Evolutionary conservation across 2,888 invertebrate species (phyloP).

Genomic region (Hydropsyche betteni): DNA sequence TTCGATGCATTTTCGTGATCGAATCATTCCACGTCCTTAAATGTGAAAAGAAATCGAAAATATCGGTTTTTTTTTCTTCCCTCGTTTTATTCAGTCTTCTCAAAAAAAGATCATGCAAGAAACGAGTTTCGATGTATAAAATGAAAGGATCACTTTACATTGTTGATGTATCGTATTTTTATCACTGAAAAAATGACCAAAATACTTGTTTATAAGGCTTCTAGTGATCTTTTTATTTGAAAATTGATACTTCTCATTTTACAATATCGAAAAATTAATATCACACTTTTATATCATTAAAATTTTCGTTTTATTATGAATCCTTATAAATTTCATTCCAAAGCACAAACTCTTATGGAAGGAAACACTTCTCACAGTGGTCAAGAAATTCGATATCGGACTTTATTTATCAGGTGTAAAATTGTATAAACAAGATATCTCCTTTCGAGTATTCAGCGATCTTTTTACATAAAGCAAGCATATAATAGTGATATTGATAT

Average conservation of each 20-base stretch:
- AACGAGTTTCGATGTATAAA: neutral
- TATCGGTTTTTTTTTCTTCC: neutral
- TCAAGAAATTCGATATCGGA: neutral
- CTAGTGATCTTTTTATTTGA: neutral
- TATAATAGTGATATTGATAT: slow-evolving; percentile 7
- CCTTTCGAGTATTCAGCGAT: neutral
- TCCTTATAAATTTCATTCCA: no score
- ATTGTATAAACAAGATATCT: slow-evolving; percentile 34
- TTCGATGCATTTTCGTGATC: neutral
- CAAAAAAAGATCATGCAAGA: no score
- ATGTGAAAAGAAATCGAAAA: slow-evolving; percentile 1
- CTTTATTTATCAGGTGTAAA: slow-evolving; percentile 34
- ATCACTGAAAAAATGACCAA: neutral
- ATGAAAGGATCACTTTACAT: neutral
- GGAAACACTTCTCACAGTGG: neutral
- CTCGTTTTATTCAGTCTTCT: neutral
- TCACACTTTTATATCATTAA: no score
- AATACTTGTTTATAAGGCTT: slow-evolving; percentile 10
- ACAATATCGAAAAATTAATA: no score
- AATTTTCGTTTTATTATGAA: no score
- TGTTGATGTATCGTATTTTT: slow-evolving; percentile 11
- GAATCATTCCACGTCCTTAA: slow-evolving; percentile 26
- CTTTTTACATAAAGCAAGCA: no score
- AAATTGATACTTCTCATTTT: neutral
- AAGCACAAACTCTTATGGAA: no score